Percentiles rank a stretch among this genome's conserved stretches.
phyloP scores from a whole-genome alignment of 2,797 vertebrate genomes.

The Propithecus deckenii region DNA sequence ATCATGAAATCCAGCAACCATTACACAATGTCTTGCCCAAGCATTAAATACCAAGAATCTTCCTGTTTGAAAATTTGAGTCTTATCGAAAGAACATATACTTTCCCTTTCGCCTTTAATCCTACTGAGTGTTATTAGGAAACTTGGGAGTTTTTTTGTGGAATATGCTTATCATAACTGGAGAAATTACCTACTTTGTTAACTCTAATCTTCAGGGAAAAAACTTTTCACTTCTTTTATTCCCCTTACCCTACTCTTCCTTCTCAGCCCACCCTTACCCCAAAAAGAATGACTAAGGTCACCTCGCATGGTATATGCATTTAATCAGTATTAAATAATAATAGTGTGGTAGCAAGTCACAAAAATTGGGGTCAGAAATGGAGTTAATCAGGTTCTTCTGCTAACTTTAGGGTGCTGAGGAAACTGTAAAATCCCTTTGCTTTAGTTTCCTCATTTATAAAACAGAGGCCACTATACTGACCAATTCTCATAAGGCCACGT shows the following conservation, averaged over 20 bases:
- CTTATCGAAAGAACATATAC: slow-evolving; percentile 40
- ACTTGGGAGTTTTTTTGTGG: neutral
- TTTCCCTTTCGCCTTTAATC: slow-evolving; percentile 12
- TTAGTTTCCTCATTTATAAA: slow-evolving; percentile 52
- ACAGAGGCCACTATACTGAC: neutral
- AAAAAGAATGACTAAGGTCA: neutral
- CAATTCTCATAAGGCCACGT: neutral
- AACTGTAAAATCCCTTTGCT: slow-evolving; percentile 38
- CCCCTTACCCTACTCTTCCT: neutral
- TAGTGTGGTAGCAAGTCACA: neutral
- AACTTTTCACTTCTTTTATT: neutral
- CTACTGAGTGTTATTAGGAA: slow-evolving; percentile 20
- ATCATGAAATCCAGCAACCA: slow-evolving; percentile 51
- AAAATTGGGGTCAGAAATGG: slow-evolving; percentile 36
- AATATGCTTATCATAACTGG: neutral
- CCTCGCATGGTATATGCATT: neutral
- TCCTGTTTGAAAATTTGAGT: slow-evolving; percentile 49
- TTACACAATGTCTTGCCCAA: neutral
- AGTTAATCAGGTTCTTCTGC: neutral
- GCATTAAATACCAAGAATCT: slow-evolving; percentile 45
- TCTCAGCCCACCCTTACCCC: neutral
- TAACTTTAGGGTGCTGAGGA: slow-evolving; percentile 12
- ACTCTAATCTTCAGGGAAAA: neutral
- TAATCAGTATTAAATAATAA: slow-evolving; percentile 6
- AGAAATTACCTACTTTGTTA: slow-evolving; percentile 33